Conservation (phyloP, 2,113 vertebrate species). For the Pituophis catenifer region DNA sequence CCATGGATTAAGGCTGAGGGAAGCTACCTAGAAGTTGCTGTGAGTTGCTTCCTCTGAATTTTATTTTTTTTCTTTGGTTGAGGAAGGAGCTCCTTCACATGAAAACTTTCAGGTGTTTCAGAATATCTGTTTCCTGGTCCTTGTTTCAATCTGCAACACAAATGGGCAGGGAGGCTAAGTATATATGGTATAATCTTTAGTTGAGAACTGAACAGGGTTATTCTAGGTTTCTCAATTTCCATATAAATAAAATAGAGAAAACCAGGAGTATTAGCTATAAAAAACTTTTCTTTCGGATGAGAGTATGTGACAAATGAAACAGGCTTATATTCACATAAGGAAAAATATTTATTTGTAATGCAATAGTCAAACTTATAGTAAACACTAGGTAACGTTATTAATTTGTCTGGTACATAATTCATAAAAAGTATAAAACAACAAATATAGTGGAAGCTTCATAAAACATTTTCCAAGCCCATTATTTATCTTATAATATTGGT, state of each 20-base stretch:
- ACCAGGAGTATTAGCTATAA: background rate
- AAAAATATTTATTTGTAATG: background rate
- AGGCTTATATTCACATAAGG: background rate
- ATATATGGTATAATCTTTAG: background rate
- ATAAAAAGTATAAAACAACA: background rate
- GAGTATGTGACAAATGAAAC: background rate
- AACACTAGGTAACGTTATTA: background rate
- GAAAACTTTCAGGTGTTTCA: background rate
- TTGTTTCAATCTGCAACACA: background rate
- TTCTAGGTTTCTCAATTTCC: background rate
- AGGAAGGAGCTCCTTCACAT: background rate
- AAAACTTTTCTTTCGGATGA: background rate
- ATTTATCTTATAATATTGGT: background rate
- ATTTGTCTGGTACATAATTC: background rate
- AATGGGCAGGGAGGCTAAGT: background rate
- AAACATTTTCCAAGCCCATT: background rate
- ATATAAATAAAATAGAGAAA: background rate
- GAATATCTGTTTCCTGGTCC: background rate
- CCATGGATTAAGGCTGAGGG: background rate
- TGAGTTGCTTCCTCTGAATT: background rate
- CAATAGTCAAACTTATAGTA: background rate
- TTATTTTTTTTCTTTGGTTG: background rate
- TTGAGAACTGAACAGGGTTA: background rate
- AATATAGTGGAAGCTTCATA: background rate
- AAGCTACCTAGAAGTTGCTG: background rate